Evolutionary conservation across 1,140 invertebrate species (phyloP).

Genomic region (Rhizoglyphus robini): DNA sequence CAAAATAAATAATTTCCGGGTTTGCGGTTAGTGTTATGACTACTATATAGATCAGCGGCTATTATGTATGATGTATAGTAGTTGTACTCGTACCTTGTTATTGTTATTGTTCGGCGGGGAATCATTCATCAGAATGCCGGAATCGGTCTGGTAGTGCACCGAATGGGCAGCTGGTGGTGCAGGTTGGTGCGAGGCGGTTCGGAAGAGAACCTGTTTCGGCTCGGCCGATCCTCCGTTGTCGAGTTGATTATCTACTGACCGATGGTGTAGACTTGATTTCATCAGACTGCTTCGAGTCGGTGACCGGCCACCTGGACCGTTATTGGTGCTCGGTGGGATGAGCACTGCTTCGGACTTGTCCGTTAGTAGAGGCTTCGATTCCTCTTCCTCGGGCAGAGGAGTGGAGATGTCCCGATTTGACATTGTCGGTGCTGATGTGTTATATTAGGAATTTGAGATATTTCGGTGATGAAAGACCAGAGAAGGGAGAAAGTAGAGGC

Average conservation of each 20-base stretch:
- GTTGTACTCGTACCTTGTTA: background rate
- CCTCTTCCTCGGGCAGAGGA: background rate
- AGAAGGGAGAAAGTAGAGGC: background rate
- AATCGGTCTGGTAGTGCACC: background rate
- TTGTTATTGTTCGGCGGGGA: background rate
- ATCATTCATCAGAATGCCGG: no score
- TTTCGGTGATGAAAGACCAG: background rate
- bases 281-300: background rate
- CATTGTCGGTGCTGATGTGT: background rate
- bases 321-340: background rate
- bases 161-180: background rate
- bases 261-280: slow-evolving; percentile 4
- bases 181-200: background rate
- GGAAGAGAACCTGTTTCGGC: slow-evolving; percentile 6
- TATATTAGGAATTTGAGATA: background rate
- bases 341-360: background rate
- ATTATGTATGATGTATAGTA: no score
- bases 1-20: background rate
- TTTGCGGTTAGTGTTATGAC: no score
- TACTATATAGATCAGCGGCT: no score
- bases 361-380: slow-evolving; percentile 5
- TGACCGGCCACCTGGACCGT: background rate
- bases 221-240: background rate
- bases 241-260: slow-evolving; percentile 2
- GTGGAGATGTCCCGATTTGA: background rate